Evolutionary conservation across 1,140 invertebrate species (phyloP).

Genomic region (Oreohelix idahoensis): DNA sequence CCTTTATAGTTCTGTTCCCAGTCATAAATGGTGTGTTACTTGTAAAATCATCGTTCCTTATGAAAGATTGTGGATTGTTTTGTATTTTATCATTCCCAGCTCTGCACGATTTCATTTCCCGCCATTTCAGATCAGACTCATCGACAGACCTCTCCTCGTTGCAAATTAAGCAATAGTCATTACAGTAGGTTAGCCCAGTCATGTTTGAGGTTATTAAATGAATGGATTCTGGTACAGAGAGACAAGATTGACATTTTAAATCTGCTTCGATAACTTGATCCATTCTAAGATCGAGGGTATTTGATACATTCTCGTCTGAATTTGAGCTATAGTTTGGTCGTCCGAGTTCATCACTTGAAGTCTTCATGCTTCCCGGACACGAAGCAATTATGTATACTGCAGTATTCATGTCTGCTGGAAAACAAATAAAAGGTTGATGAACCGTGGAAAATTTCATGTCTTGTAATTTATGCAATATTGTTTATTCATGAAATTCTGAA

Average conservation of each 20-base stretch:
- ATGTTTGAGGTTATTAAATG: neutral
- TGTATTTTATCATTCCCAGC: neutral
- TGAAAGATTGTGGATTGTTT: neutral
- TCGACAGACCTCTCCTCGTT: neutral
- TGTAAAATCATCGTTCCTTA: neutral
- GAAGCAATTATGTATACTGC: neutral
- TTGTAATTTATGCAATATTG: no score
- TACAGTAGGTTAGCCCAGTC: neutral
- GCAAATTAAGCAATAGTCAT: neutral
- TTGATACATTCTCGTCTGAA: neutral
- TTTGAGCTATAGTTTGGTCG: neutral
- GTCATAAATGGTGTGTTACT: neutral
- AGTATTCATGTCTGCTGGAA: neutral
- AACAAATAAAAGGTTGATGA: neutral
- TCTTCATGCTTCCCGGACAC: neutral
- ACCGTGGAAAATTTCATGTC: no score
- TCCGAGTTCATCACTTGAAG: neutral
- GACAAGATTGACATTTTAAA: neutral
- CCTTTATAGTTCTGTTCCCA: neutral
- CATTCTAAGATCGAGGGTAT: neutral
- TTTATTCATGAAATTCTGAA: no score
- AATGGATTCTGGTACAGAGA: neutral
- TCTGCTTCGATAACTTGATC: neutral
- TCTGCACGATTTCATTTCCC: neutral
- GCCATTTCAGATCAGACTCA: neutral